Evolutionary conservation across 2,888 invertebrate species (phyloP), one percentile per base, ranked within the genome.

Genomic region (Lepidocyrtoides sp.): DNA sequence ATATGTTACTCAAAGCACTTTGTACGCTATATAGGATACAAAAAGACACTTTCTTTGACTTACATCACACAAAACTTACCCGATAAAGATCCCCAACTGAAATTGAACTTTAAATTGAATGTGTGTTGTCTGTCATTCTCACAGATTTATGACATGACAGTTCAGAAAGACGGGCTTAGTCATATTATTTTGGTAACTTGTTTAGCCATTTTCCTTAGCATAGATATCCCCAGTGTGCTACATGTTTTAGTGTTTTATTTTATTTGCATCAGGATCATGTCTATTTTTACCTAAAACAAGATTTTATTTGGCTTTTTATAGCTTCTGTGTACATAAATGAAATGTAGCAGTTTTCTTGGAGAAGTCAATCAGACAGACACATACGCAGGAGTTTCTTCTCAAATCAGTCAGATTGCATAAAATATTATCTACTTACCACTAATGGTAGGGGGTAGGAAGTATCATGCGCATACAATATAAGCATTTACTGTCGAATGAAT

Each of bases 31-130:
- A 8, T 69, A 36, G n/a, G n/a, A n/a, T n/a, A n/a, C n/a, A n/a
- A n/a, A n/a, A n/a, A 29, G n/a, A 0, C 12, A 20, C 7, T 10
- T 41, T 66, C 2, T 26, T 7, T 14, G n/a, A 23, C 23, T 75
- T 72, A 2, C 44, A 48, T 26, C 77, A 77, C 44, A 75, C 3
- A 17, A 54, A 51, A 32, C 44, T 23, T 41, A 79, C 26, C 36
- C 48, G 81, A 79, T 88, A 79, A 14, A 88, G 81, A 88, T 88
- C 87, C 87, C 87, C 79, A 20, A 66, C 87, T 69, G 81, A 86
- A 86, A 86, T 88, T 88, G 87, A 88, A 88, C 87, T 88, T 79
- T 85, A 88, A 88, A 88, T 88, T 79, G 87, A 88, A 88, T 88
- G 44, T 7, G 72, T 88, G 87, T 81, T 88, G 66, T 66, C 81